A percentile compares a stretch with the other conserved stretches of the same genome.
Conservation (phyloP, 2,888 invertebrate genomes). For the Stenchaetothrips biformis region DNA sequence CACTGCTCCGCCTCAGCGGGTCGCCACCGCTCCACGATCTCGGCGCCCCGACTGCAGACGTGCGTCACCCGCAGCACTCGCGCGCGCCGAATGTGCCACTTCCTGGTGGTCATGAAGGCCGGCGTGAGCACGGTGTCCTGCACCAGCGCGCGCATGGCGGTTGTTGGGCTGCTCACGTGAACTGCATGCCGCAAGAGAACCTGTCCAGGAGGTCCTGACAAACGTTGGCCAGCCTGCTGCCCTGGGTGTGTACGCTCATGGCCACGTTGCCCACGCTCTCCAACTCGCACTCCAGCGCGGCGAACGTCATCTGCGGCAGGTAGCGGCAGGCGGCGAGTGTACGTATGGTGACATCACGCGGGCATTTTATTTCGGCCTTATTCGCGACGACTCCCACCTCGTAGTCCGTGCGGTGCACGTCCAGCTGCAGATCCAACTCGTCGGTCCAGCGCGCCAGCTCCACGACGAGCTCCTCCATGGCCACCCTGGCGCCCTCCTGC, state of each 20-base stretch:
- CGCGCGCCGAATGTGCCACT: neutral
- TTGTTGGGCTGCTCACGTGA: neutral
- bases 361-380: neutral
- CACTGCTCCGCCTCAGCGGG: neutral
- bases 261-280: slow-evolving; percentile 17
- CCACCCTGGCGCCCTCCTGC: neutral
- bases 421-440: neutral
- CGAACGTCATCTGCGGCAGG: slow-evolving; percentile 8
- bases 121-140: neutral
- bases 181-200: neutral
- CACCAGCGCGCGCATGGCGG: neutral
- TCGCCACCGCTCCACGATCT: slow-evolving; percentile 1
- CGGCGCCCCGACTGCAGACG: slow-evolving; percentile 9
- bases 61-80: slow-evolving; percentile 8
- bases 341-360: neutral
- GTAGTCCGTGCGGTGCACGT: slow-evolving; percentile 5
- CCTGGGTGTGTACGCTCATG: slow-evolving; percentile 7
- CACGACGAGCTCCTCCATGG: neutral
- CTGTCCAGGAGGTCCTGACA: slow-evolving; percentile 12
- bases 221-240: slow-evolving; percentile 10
- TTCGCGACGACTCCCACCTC: neutral
- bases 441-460: neutral
- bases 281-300: neutral
- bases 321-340: neutral
- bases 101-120: neutral